Percentiles rank a stretch among this genome's conserved stretches.
Evolutionary conservation across 2,113 vertebrate genomes (phyloP).

Genomic region (Catharus bicknelli): DNA sequence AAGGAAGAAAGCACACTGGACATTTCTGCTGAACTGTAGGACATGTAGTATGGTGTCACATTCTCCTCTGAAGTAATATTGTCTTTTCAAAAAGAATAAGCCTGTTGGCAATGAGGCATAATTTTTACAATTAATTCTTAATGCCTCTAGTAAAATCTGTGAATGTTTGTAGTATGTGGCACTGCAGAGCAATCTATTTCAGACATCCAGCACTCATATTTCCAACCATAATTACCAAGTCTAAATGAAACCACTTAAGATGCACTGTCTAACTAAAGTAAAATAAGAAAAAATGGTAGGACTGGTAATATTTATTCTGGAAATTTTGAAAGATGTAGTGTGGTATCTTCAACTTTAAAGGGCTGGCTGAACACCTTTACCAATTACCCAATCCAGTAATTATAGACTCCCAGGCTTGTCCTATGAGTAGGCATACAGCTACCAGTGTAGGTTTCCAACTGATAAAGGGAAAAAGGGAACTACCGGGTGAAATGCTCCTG

Average conservation of each 20-base stretch:
- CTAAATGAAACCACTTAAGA: not conserved
- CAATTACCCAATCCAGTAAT: not conserved
- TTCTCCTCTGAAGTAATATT: not conserved
- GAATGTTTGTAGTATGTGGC: not conserved
- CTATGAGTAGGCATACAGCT: not conserved
- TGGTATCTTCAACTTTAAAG: not conserved
- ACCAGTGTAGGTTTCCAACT: not conserved
- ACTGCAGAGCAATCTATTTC: not conserved
- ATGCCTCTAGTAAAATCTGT: not conserved
- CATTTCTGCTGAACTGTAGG: not conserved
- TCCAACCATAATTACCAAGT: not conserved
- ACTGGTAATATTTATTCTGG: not conserved
- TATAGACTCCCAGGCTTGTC: not conserved
- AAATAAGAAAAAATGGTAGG: not conserved
- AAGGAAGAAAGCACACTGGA: accelerated
- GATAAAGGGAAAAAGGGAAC: not conserved
- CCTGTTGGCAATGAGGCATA: not conserved
- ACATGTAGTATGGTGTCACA: not conserved
- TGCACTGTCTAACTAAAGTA: not conserved
- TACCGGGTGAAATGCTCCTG: not conserved
- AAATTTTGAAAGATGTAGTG: not conserved
- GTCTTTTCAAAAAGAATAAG: not conserved
- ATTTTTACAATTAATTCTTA: not conserved
- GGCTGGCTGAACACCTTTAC: not conserved
- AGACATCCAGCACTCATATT: not conserved